Base-by-base conservation (phyloP, 2,113 vertebrate genomes). In the Pleuronectes platessa region DNA sequence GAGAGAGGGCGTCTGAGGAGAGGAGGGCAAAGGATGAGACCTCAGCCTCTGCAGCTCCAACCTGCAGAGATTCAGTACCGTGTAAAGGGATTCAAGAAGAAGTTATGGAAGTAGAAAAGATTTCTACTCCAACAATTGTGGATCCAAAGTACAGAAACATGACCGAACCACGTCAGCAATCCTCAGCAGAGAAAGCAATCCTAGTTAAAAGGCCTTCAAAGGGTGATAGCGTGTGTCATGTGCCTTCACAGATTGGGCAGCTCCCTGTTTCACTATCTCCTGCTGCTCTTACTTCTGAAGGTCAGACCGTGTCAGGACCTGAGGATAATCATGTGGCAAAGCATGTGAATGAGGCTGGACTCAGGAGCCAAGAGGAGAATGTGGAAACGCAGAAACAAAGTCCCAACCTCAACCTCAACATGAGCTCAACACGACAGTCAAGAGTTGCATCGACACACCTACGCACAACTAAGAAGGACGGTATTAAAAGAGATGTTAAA, bases 91-190 rank as follows among this genome's bases (percentile, higher is more conserved):
- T 26, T 26, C 64, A 74, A 68, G 81, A 88, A 1, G 93, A 93
- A n/a, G 60, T 78, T 4, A 93, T 91, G 89, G 90, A 94, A 60
- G 87, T 92, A 35, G 87, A 92, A 54, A 88, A 70, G 45, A 45
- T 7, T 70, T 18, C 62, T 11, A 26, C 12, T 27, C 54, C 35
- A 37, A 8, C 71, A 37, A 10, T 17, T 63, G 11, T 67, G 51
- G 35, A 82, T 40, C 64, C 75, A 72, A 20, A 35, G 42, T 74
- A 21, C 14, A 67, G 24, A 67, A 75, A 72, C 0, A 0, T 49
- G 8, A 58, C 23, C 27, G 35, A 68, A 51, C 23, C 61, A 61
- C 45, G 13, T 65, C 24, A 63, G n/a, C 76, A 66, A 66, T 49
- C 60, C 18, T 13, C 60, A 71, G 37, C 31, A 51, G 20, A 68